phyloP scores from a whole-genome alignment of 2,113 vertebrate species.

The Leptobrachium leishanense region DNA sequence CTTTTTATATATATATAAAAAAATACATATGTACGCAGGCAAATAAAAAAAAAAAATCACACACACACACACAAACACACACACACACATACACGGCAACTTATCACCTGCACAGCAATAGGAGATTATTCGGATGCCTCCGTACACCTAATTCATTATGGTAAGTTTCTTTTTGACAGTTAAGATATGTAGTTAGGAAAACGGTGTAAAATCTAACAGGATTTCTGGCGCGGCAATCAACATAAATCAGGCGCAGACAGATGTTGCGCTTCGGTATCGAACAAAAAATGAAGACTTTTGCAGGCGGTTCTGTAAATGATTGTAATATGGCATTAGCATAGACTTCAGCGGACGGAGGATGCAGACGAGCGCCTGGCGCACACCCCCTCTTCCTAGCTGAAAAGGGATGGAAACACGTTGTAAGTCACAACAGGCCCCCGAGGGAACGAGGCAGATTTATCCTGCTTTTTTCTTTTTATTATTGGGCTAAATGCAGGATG shows the following conservation, averaged over 20 bases:
- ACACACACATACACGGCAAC: background rate
- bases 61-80: background rate
- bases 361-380: slow-evolving; percentile 1
- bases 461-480: slow-evolving; percentile 16
- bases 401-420: slow-evolving; percentile 1
- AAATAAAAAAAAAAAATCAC: too few species aligned
- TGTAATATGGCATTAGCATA: slow-evolving; percentile 49
- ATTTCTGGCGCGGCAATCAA: slow-evolving; percentile 47
- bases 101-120: slow-evolving; percentile 42
- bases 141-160: slow-evolving; percentile 48
- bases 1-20: too few species aligned
- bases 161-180: slow-evolving; percentile 47
- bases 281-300: slow-evolving; percentile 37
- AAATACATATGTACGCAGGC: too few species aligned
- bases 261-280: slow-evolving; percentile 40
- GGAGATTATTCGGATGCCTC: slow-evolving; percentile 30
- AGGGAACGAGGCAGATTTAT: slow-evolving; percentile 37
- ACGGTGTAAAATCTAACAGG: slow-evolving; percentile 48
- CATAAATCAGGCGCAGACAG: slow-evolving; percentile 49
- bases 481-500: slow-evolving; percentile 21
- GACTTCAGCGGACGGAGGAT: slow-evolving; percentile 34
- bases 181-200: slow-evolving; percentile 49
- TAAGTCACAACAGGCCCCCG: slow-evolving; percentile 26
- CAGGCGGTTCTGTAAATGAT: slow-evolving; percentile 42
- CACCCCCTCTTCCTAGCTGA: slow-evolving; percentile 13